phyloP scores from a whole-genome alignment of 2,888 invertebrate genomes.

The Aspidiotus destructor region DNA sequence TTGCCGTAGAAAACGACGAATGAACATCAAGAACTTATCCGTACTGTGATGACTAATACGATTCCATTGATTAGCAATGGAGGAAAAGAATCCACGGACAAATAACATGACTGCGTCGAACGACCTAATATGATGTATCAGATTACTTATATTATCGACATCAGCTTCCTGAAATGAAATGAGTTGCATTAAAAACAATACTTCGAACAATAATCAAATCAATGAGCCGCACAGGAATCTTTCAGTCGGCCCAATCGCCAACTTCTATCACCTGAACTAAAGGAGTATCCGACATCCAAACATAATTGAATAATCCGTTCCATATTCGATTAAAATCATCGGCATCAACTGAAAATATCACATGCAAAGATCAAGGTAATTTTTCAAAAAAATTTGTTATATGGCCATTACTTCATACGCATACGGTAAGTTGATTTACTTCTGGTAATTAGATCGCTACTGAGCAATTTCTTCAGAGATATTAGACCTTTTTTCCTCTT shows the following conservation, averaged over 20 bases:
- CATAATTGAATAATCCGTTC: constrained; percentile 91
- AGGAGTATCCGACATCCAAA: constrained; percentile 98
- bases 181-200: constrained; percentile 18
- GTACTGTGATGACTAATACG: constrained; percentile 33
- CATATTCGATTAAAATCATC: constrained; percentile 75
- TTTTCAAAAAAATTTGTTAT: not conserved
- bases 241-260: not conserved
- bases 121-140: constrained; percentile 26
- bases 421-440: too few relatives aligned
- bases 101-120: constrained; percentile 29
- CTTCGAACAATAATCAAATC: not conserved
- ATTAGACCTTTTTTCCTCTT: constrained; percentile 29
- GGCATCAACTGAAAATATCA: constrained; percentile 40
- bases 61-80: constrained; percentile 30
- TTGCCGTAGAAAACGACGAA: constrained; percentile 34
- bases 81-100: constrained; percentile 32
- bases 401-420: not conserved
- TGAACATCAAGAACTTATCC: constrained; percentile 34
- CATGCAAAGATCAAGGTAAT: too few relatives aligned
- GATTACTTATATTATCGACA: constrained; percentile 29
- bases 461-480: constrained; percentile 27
- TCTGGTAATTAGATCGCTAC: too few relatives aligned
- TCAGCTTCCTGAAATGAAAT: constrained; percentile 31
- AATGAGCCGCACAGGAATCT: not conserved
- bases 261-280: constrained; percentile 58